phyloP scores from a whole-genome alignment of 2,113 vertebrate genomes.

The Diadophis punctatus region DNA sequence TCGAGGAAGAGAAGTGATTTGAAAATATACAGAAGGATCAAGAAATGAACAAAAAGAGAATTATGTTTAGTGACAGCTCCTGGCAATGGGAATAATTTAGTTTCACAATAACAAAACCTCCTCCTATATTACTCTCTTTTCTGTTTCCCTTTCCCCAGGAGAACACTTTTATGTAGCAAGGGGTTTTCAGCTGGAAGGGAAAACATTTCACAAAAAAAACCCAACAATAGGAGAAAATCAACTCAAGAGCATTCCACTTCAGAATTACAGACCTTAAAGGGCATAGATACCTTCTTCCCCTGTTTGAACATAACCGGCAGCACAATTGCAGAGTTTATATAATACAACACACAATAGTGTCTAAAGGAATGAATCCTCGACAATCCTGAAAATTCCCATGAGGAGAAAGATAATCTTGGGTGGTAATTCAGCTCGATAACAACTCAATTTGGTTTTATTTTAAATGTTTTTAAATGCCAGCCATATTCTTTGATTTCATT shows the following conservation, averaged over 20 bases:
- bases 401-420: constrained; percentile 38
- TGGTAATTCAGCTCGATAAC: constrained; percentile 39
- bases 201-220: not conserved
- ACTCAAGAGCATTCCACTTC: constrained; percentile 45
- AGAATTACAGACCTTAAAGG: constrained; percentile 37
- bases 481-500: constrained; percentile 49
- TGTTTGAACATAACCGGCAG: not conserved
- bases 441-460: constrained; percentile 49
- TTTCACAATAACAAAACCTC: constrained; percentile 40
- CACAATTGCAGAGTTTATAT: not conserved
- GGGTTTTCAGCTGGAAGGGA: not conserved
- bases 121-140: constrained; percentile 8
- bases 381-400: constrained; percentile 2
- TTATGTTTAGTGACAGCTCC: constrained; percentile 32
- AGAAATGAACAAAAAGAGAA: constrained; percentile 15
- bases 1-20: not conserved
- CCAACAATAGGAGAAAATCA: constrained; percentile 42
- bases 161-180: constrained; percentile 40
- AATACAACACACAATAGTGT: constrained; percentile 20
- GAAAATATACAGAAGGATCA: constrained; percentile 2
- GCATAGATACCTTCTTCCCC: not conserved
- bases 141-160: constrained; percentile 18
- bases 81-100: constrained; percentile 23
- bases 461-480: constrained; percentile 30
- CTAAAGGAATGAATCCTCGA: constrained; percentile 20